Percentiles rank a stretch among this genome's conserved stretches.
These are phyloP conservation scores for Dipodomys ordii DNA, from an alignment of 2,113 vertebrate genomes.

Conservation along the genomic window DNA sequence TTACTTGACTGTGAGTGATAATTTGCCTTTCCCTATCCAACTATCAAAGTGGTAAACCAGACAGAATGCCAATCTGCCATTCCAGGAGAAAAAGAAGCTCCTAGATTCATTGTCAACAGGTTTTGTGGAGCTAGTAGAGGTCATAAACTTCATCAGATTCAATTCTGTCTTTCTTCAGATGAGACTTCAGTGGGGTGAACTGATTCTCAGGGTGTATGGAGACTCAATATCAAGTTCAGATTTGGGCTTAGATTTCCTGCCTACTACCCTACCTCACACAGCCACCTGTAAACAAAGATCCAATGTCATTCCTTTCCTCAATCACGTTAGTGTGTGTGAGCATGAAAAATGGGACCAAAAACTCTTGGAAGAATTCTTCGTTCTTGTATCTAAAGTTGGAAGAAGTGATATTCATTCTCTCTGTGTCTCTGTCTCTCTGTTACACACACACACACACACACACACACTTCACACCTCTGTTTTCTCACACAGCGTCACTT, in stretches of 20 bases:
- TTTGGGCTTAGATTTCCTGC: background rate
- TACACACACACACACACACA: too few species aligned
- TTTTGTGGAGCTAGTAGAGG: background rate
- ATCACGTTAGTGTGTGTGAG: background rate
- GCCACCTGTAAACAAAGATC: background rate
- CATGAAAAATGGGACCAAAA: background rate
- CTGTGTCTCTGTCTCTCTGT: too few species aligned
- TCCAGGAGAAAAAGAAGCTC: background rate
- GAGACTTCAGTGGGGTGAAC: background rate
- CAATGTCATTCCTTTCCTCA: background rate
- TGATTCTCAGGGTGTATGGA: background rate
- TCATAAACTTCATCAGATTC: background rate
- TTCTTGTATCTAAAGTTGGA: background rate
- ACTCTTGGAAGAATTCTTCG: background rate
- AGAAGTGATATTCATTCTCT: background rate
- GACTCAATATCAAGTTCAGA: background rate
- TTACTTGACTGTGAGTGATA: background rate
- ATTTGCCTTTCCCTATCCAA: background rate
- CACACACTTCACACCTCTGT: background rate
- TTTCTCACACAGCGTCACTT: constrained; percentile 93
- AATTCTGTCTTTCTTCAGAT: background rate
- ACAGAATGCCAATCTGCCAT: background rate
- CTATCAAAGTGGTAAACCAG: background rate
- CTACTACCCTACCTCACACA: background rate
- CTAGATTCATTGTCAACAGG: background rate